These are phyloP conservation scores for Terrapene triunguis DNA, from an alignment of 2,113 vertebrate genomes.

Conservation along the genomic window DNA sequence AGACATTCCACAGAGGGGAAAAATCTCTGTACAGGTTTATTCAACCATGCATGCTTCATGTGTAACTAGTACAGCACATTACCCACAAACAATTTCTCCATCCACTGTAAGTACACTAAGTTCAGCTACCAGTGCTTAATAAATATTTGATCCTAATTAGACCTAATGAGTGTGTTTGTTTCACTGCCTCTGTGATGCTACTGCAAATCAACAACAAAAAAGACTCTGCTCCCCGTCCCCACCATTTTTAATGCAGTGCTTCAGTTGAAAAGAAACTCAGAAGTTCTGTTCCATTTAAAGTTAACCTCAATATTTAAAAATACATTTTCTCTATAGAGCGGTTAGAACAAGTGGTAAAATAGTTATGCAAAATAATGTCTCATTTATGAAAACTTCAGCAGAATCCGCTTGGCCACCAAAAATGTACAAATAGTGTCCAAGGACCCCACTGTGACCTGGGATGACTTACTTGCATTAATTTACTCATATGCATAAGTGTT, in stretches of 20 bases:
- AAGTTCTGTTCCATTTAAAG: neutral
- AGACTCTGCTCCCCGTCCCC: neutral
- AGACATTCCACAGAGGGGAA: conserved; percentile 45
- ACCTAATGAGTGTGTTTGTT: conserved; percentile 74
- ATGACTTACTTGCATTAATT: neutral
- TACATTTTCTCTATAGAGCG: neutral
- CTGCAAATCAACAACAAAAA: neutral
- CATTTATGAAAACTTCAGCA: neutral
- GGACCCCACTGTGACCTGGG: neutral
- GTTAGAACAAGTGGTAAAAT: neutral
- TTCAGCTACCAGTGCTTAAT: conserved; percentile 69
- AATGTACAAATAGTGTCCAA: neutral
- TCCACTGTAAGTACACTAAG: conserved; percentile 52
- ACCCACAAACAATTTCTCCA: conserved; percentile 78
- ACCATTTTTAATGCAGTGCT: neutral
- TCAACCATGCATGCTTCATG: conserved; percentile 58
- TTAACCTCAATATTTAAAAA: neutral
- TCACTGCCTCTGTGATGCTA: conserved; percentile 6
- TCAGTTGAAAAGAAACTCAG: conserved; percentile 18
- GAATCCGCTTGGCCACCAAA: neutral
- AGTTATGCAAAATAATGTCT: neutral
- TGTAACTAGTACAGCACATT: conserved; percentile 72
- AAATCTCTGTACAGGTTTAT: conserved; percentile 54
- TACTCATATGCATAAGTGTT: neutral
- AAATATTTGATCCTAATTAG: conserved; percentile 81